These are phyloP conservation scores for Zaprionus davidi DNA, from an alignment of 1,140 invertebrate genomes.

Conservation along the genomic window DNA sequence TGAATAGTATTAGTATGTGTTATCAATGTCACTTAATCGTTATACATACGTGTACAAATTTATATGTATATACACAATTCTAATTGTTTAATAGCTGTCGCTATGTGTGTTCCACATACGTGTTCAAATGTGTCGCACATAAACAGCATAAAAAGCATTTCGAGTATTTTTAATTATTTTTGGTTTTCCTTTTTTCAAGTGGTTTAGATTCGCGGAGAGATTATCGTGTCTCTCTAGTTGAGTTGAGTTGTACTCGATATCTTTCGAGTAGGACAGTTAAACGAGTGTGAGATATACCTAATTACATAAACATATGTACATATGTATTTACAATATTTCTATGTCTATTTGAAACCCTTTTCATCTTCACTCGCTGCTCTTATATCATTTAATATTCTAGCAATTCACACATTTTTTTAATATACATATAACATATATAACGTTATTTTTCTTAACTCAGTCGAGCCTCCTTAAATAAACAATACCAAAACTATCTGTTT, in stretches of 20 bases:
- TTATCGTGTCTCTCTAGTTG: slow-evolving; percentile 28
- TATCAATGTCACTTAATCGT: slow-evolving; percentile 68
- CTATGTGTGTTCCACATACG: slow-evolving; percentile 10
- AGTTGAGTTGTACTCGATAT: slow-evolving; percentile 23
- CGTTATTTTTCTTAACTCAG: background rate
- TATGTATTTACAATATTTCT: too few species aligned
- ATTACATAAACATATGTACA: background rate
- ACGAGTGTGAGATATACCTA: background rate
- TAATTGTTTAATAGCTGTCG: slow-evolving; percentile 67
- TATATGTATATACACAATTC: slow-evolving; percentile 23
- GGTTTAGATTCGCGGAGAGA: slow-evolving; percentile 32
- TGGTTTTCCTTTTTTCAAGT: slow-evolving; percentile 25
- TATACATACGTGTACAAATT: slow-evolving; percentile 15
- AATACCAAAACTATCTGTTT: background rate
- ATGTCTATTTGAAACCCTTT: too few species aligned
- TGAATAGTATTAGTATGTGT: slow-evolving; percentile 18
- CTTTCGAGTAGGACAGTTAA: background rate
- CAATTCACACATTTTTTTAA: too few species aligned
- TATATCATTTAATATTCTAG: too few species aligned
- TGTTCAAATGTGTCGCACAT: slow-evolving; percentile 29
- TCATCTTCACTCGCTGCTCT: too few species aligned
- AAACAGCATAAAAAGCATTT: slow-evolving; percentile 34
- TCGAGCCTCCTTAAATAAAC: slow-evolving; percentile 13
- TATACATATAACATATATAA: too few species aligned
- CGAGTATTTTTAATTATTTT: slow-evolving; percentile 18